Evolutionary conservation across 2,888 invertebrate species (phyloP).

Genomic region (Philereme transversata): DNA sequence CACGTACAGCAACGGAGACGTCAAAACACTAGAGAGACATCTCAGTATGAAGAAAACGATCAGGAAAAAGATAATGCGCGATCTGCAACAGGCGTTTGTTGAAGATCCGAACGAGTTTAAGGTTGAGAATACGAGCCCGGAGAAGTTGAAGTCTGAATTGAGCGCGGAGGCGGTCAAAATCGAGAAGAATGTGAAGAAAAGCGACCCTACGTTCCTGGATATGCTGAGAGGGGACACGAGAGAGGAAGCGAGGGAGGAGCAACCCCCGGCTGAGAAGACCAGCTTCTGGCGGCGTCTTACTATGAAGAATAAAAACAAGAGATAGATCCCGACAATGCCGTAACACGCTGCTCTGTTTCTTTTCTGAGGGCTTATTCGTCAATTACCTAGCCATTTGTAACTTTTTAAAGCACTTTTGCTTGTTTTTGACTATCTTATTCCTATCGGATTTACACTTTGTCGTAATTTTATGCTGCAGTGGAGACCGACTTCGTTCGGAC

Average conservation of each 20-base stretch:
- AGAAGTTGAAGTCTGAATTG: constrained; percentile 87
- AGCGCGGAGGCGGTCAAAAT: constrained; percentile 88
- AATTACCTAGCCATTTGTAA: constrained; percentile 25
- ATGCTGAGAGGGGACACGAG: constrained; percentile 86
- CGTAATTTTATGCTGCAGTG: constrained; percentile 6
- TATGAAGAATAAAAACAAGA: constrained; percentile 87
- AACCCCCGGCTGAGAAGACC: constrained; percentile 83
- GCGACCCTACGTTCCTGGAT: constrained; percentile 86
- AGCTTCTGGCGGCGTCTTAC: constrained; percentile 88
- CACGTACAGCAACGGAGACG: constrained; percentile 86
- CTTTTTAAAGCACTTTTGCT: constrained; percentile 26
- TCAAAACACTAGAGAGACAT: constrained; percentile 90
- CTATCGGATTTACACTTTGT: constrained; percentile 23
- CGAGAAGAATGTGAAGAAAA: constrained; percentile 78
- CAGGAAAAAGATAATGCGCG: constrained; percentile 93
- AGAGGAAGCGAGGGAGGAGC: constrained; percentile 70
- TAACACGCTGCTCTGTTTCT: constrained; percentile 50
- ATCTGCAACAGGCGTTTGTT: constrained; percentile 89
- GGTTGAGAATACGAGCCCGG: constrained; percentile 87
- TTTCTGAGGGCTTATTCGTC: constrained; percentile 27
- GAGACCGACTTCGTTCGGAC: constrained; percentile 6
- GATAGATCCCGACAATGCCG: constrained; percentile 69
- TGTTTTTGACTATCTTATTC: constrained; percentile 25
- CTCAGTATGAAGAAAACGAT: constrained; percentile 95
- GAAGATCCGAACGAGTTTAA: constrained; percentile 89